Percentiles rank a stretch among this genome's conserved stretches.
Conservation (phyloP, 2,797 vertebrate genomes). For the Gobio occitaniae region DNA sequence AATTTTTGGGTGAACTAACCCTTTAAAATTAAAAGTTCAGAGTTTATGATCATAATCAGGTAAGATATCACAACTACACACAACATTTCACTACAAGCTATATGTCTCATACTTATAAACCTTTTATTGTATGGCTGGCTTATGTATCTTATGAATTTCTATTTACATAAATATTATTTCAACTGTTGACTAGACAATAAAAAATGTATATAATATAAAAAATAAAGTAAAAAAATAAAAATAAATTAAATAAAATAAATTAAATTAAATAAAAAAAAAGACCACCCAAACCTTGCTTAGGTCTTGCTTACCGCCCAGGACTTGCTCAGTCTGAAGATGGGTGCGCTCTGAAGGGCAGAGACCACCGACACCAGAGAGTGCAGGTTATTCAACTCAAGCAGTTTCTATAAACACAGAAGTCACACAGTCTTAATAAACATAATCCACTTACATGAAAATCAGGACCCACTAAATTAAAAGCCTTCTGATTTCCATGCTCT, state of each 20-base stretch:
- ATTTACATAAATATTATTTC: neutral
- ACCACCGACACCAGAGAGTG: conserved; percentile 96
- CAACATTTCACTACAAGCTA: neutral
- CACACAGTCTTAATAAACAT: conserved; percentile 13
- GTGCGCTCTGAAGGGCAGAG: conserved; percentile 93
- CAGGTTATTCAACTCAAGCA: conserved; percentile 94
- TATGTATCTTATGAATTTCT: neutral
- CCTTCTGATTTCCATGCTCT: neutral
- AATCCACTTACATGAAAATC: neutral
- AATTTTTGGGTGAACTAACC: too few relatives aligned
- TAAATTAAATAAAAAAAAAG: neutral
- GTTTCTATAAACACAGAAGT: conserved; percentile 82
- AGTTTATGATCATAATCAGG: neutral
- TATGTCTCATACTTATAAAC: neutral
- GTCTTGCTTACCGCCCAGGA: conserved; percentile 92
- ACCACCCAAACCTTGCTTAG: conserved; percentile 6
- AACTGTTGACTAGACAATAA: neutral
- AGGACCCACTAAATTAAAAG: neutral
- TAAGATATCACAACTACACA: neutral
- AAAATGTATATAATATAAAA: neutral
- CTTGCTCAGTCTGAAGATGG: conserved; percentile 95
- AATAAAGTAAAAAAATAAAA: neutral
- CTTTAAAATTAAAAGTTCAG: neutral
- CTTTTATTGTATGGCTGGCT: neutral
- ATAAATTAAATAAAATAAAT: neutral